Percentiles rank a stretch among this genome's conserved stretches.
Evolutionary conservation across 2,113 vertebrate genomes (phyloP).

Genomic region (Passerina amoena): DNA sequence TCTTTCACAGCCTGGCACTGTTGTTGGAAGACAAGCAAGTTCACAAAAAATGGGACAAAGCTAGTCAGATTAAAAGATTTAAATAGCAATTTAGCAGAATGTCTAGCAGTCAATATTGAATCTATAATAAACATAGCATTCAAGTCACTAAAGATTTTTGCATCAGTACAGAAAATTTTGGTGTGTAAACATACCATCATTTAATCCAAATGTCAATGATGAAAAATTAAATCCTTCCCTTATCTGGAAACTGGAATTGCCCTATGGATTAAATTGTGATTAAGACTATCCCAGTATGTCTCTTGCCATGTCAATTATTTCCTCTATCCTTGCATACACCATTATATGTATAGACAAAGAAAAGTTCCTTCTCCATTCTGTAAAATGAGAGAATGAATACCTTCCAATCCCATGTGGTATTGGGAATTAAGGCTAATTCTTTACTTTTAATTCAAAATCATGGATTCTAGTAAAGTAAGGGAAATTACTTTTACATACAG

Average conservation of each 20-base stretch:
- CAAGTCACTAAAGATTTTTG: background rate
- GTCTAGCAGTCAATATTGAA: background rate
- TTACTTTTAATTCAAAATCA: background rate
- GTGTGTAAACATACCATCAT: background rate
- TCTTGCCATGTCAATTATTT: background rate
- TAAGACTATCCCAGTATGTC: background rate
- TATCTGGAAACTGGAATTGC: background rate
- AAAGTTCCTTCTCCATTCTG: background rate
- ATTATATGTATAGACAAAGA: background rate
- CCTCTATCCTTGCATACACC: background rate
- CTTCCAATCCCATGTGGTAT: background rate
- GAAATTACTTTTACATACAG: background rate
- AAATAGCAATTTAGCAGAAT: background rate
- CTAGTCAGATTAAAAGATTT: background rate
- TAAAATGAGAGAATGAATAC: background rate
- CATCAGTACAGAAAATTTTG: background rate
- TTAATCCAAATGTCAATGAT: background rate
- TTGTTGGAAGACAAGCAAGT: background rate
- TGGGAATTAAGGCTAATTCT: background rate
- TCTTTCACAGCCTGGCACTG: background rate
- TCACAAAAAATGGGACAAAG: background rate
- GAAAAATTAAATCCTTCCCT: background rate
- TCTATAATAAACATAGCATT: background rate
- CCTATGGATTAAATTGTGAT: background rate
- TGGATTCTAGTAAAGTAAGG: background rate